Evolutionary conservation across 2,797 vertebrate genomes (phyloP).

Genomic region (Etheostoma perlongum): DNA sequence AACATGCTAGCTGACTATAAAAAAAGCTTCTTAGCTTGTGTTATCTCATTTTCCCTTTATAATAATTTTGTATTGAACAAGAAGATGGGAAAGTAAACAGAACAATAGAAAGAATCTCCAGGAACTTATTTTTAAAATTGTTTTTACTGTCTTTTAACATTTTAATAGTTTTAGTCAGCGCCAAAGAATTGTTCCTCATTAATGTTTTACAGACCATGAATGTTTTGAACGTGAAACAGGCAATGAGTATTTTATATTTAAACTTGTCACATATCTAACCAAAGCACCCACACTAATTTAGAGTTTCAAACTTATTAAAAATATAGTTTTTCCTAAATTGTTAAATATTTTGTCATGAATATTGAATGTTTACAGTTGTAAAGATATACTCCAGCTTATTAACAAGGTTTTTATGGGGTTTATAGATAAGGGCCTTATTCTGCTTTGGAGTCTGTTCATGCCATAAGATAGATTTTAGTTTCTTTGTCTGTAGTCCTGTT

Average conservation of each 20-base stretch:
- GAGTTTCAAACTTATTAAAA: background rate
- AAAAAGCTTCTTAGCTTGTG: too few species aligned
- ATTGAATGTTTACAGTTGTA: background rate
- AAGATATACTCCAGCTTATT: background rate
- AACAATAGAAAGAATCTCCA: too few species aligned
- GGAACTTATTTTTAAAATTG: too few species aligned
- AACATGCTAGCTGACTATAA: too few species aligned
- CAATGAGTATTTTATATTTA: background rate
- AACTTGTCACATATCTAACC: background rate
- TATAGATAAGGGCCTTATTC: background rate
- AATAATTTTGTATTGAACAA: too few species aligned
- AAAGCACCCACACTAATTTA: background rate
- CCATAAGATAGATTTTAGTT: background rate
- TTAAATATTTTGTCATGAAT: conserved; percentile 5
- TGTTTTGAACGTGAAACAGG: background rate
- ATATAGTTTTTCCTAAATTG: background rate
- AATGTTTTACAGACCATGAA: background rate
- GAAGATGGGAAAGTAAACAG: too few species aligned
- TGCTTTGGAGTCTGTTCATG: background rate
- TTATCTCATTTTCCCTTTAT: too few species aligned
- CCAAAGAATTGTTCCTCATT: background rate
- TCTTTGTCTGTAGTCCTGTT: background rate
- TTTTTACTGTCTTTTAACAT: too few species aligned
- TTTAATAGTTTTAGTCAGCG: too few species aligned
- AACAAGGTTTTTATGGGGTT: background rate